phyloP scores from a whole-genome alignment of 1,140 invertebrate species.

The Drepana arcuata region DNA sequence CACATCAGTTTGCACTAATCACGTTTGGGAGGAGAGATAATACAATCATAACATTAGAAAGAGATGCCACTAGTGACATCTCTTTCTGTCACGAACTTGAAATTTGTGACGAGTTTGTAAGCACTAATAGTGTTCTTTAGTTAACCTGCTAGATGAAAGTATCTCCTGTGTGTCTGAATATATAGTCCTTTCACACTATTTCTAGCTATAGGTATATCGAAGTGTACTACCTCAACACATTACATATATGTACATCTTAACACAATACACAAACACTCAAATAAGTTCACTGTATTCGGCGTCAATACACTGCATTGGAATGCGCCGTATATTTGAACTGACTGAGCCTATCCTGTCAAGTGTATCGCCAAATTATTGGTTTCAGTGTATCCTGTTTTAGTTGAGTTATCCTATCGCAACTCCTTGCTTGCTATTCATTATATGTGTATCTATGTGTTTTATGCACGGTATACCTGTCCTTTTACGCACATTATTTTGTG shows the following conservation, averaged over 20 bases:
- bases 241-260: slow-evolving; percentile 38
- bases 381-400: slow-evolving; percentile 47
- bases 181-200: too few species aligned
- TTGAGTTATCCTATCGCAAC: slow-evolving; percentile 45
- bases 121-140: too few species aligned
- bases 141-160: too few species aligned
- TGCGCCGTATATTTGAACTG: slow-evolving; percentile 47
- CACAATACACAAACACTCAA: slow-evolving; percentile 26
- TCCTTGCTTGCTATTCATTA: slow-evolving; percentile 58
- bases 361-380: slow-evolving; percentile 44
- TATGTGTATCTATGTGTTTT: slow-evolving; percentile 61
- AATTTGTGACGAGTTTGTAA: too few species aligned
- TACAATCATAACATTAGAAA: too few species aligned
- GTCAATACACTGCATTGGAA: slow-evolving; percentile 58
- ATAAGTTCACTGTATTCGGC: slow-evolving; percentile 21
- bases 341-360: slow-evolving; percentile 46
- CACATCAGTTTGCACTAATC: slow-evolving; percentile 36
- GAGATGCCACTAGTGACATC: too few species aligned
- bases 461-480: slow-evolving; percentile 63
- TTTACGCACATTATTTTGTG: slow-evolving; percentile 58
- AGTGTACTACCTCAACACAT: slow-evolving; percentile 20
- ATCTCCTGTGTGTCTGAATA: too few species aligned
- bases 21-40: too few species aligned
- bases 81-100: too few species aligned
- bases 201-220: not conserved